Base-by-base conservation (phyloP, 2,113 vertebrate species). In the Megalops atlanticus region DNA sequence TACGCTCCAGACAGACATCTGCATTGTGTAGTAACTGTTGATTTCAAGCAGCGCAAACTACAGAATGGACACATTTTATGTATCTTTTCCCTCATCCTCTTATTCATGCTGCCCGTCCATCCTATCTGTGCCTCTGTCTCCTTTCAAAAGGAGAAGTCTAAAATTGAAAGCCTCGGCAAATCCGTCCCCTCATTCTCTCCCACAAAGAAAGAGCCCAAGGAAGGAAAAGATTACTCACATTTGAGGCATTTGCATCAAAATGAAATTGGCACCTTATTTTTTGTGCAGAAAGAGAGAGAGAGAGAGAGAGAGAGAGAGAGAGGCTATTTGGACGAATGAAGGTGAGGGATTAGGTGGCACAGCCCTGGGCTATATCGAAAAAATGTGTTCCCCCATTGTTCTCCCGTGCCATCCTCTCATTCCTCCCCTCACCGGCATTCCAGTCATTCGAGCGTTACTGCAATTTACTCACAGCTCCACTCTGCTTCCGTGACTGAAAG, bases 341-440 rank as follows among this genome's bases (percentile, higher is more conserved):
- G 91, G 87, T 89, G 89, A 91, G 91, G 93, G 93, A 94, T 94
- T 94, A 94, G 91, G 87, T 70, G 84, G 87, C 86, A 86, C 89
- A 86, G 92, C 92, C 92, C 92, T 92, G 90, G 91, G 93, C 92
- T 93, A 92, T 92, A 94, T 94, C 87, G 92, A 93, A 93, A 93
- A 94, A 93, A 91, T 92, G 89, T 93, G 91, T 93, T 92, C 91
- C 88, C n/a, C 92, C 92, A 94, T 94, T 94, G 92, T 94, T 94
- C 93, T 93, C 76, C n/a, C 35, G 47, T 5, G 54, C n/a, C 54
- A 40, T 79, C 45, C 64, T 86, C 85, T 86, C 76, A 87, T 89
- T 84, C 85, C 88, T 87, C 88, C 87, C 84, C 81, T 90, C 84
- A 87, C 89, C 89, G 89, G 90, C 84, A 87, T 92, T 91, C 90